phyloP scores from a whole-genome alignment of 2,797 vertebrate genomes.

The Natrix natrix region DNA sequence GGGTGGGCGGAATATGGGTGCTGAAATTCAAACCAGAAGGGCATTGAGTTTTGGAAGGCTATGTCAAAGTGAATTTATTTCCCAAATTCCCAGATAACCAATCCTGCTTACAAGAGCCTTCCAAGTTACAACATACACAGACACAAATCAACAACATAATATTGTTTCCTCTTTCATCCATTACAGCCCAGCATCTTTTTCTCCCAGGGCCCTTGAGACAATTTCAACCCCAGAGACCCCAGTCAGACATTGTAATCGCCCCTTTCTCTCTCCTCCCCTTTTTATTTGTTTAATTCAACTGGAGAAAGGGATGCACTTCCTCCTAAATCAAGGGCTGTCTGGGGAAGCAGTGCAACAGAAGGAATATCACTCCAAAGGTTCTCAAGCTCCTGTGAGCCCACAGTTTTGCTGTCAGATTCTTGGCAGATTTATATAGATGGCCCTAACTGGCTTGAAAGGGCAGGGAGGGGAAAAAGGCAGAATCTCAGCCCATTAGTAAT shows the following conservation, averaged over 20 bases:
- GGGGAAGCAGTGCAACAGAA: conserved; percentile 60
- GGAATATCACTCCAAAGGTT: conserved; percentile 63
- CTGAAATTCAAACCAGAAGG: not conserved
- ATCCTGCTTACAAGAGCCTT: not conserved
- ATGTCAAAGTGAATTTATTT: not conserved
- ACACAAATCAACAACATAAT: not conserved
- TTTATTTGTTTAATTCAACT: conserved; percentile 22
- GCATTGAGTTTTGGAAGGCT: not conserved
- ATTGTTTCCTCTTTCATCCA: conserved; percentile 9
- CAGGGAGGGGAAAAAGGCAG: conserved; percentile 49
- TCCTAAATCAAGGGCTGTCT: conserved; percentile 60
- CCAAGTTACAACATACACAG: not conserved
- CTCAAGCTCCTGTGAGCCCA: conserved; percentile 49
- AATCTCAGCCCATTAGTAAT: conserved; percentile 65
- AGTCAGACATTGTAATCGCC: conserved; percentile 1
- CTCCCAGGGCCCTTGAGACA: conserved; percentile 18
- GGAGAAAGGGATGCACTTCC: conserved; percentile 40
- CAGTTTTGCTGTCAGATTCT: conserved; percentile 64
- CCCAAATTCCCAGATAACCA: not conserved
- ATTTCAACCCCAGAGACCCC: not conserved
- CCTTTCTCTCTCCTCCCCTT: not conserved
- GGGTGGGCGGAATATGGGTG: not conserved
- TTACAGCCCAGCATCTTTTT: conserved; percentile 26
- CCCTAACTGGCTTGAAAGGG: conserved; percentile 61
- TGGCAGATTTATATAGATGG: conserved; percentile 67